A percentile compares a stretch with the other conserved stretches of the same genome.
Evolutionary conservation across 2,113 vertebrate species (phyloP).

Genomic region (Phalacrocorax pelagicus): DNA sequence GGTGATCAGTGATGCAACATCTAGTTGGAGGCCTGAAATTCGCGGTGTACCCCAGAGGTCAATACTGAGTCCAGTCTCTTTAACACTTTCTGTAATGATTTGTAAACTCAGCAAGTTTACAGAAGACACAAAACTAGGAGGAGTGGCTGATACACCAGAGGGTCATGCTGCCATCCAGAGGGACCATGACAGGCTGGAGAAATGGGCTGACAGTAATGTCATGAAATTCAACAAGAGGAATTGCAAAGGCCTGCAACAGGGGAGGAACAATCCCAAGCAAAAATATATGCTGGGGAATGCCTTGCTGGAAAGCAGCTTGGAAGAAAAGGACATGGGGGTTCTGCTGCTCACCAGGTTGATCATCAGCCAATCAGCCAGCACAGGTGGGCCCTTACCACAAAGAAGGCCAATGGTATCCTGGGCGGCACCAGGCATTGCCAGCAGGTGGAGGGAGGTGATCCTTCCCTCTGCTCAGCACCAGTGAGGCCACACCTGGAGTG

Average conservation of each 20-base stretch:
- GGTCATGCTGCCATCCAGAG: no score
- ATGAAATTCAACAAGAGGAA: no score
- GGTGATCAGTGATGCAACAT: background rate
- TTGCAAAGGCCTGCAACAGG: no score
- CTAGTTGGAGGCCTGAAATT: background rate
- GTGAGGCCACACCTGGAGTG: background rate
- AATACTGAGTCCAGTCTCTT: background rate
- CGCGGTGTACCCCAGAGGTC: rapidly evolving
- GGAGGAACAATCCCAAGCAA: background rate
- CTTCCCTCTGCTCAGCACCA: background rate
- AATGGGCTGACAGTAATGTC: no score
- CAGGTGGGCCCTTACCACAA: background rate
- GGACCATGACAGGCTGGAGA: no score
- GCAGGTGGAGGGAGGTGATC: background rate
- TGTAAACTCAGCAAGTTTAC: background rate
- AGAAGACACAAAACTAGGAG: background rate
- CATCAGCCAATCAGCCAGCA: background rate
- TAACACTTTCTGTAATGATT: background rate
- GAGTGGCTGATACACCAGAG: background rate
- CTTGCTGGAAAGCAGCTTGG: background rate
- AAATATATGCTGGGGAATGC: no score
- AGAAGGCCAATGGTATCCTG: background rate
- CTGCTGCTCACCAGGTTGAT: background rate
- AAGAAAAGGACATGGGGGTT: background rate
- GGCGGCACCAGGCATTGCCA: no score